phyloP scores from a whole-genome alignment of 2,797 vertebrate species.

The Graptemys geographica region DNA sequence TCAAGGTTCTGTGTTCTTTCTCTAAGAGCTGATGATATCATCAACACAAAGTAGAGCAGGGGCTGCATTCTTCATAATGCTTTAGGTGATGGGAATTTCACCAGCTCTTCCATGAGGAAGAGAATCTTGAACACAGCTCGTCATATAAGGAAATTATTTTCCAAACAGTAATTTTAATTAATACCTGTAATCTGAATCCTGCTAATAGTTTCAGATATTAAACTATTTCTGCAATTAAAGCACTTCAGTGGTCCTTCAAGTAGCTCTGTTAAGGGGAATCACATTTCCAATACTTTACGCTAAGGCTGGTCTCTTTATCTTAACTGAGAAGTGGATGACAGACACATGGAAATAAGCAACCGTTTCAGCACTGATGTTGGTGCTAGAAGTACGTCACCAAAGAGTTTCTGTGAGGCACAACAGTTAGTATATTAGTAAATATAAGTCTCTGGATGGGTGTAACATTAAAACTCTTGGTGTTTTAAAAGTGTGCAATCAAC shows the following conservation, averaged over 20 bases:
- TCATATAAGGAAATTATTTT: background rate
- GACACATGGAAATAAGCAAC: background rate
- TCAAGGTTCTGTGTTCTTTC: slow-evolving; percentile 10
- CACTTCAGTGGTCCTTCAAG: background rate
- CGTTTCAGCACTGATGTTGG: background rate
- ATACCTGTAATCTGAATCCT: accelerated
- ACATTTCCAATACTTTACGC: background rate
- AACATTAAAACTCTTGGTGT: slow-evolving; percentile 1
- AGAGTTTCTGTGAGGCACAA: background rate
- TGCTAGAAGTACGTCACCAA: background rate
- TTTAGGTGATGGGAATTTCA: slow-evolving; percentile 38
- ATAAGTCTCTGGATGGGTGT: background rate
- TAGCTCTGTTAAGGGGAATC: background rate
- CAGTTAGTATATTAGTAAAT: background rate
- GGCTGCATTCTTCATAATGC: slow-evolving; percentile 40
- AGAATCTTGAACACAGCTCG: slow-evolving; percentile 34
- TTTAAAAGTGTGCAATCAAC: background rate
- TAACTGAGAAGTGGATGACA: background rate
- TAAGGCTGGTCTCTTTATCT: background rate
- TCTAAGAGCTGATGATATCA: slow-evolving; percentile 53
- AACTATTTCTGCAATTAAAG: background rate
- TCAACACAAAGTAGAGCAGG: slow-evolving; percentile 60
- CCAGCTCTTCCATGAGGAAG: slow-evolving; percentile 27
- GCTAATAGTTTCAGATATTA: slow-evolving; percentile 3
- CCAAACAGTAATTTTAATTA: slow-evolving; percentile 46